Base-by-base conservation (phyloP, 1,140 invertebrate species). In the fruit fly (Drosophila melanogaster) region DNA sequence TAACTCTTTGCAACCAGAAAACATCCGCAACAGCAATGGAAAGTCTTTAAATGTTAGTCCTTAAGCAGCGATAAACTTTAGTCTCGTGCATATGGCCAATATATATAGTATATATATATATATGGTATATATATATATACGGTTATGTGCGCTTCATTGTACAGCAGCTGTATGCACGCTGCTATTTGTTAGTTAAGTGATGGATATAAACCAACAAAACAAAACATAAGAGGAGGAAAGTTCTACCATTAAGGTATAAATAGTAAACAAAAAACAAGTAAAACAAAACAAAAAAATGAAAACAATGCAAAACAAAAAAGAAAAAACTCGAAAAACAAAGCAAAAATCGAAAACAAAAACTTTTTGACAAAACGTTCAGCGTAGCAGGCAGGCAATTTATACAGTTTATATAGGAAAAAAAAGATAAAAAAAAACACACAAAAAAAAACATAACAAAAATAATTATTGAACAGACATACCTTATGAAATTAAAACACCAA, bases 31-130 rank as follows among this genome's bases (percentile, higher is more conserved):
- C 64, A 76, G 58, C 59, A 81, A 85, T 79, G 73, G 61, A 75
- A 81, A 70, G 76, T 83, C 84, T 87, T 65, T 87, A 89, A 69
- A 89, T 87, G 83, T 87, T 87, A 87, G 83, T 89, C 56, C 76
- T 33, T 89, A 86, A 86, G 77, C 60, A 87, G 75, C 76, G 75
- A 69, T 86, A 70, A 87, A 76, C 69, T 49, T 75, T 87, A 87
- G 73, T 67, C 64, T 55, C 75, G 79, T 87, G 83, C 73, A 86
- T 80, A 70, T 81, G 75, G 53, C 49, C 38, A 35, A 46, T 55
- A 55, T 70, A 67, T 70, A 55, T 47, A 22, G 15, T 38, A 26
- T 55, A 53, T 55, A 53, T 46, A 47, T 66, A 58, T n/a, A n/a
- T n/a, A n/a, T n/a, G n/a, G n/a, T n/a, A n/a, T n/a, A n/a, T 38